These are phyloP conservation scores for Melipona beecheii DNA, from an alignment of 2,888 invertebrate genomes.

Conservation along the genomic window DNA sequence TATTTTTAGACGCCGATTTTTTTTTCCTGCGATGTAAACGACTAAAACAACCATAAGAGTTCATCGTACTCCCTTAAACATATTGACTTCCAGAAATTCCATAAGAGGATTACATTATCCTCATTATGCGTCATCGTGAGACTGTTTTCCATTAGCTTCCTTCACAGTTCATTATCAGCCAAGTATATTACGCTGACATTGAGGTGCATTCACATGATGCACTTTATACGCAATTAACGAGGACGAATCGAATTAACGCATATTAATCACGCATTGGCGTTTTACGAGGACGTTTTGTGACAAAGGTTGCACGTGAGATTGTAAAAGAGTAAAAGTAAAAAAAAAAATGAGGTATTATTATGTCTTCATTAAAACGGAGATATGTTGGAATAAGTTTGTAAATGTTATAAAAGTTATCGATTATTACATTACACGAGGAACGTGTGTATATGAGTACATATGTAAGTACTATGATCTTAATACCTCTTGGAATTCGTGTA, in stretches of 20 bases:
- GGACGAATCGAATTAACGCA: constrained; percentile 28
- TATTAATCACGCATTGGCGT: not conserved
- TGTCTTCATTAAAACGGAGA: not conserved
- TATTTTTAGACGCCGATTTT: constrained; percentile 27
- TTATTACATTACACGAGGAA: not conserved
- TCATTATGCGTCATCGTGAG: constrained; percentile 26
- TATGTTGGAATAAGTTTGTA: not conserved
- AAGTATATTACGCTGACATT: constrained; percentile 47
- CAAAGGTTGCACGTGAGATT: no score
- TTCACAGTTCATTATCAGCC: constrained; percentile 45
- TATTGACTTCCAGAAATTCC: constrained; percentile 27
- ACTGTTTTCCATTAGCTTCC: constrained; percentile 33
- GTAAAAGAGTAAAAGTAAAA: not conserved
- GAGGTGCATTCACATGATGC: constrained; percentile 11
- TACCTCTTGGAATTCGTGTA: constrained; percentile 11
- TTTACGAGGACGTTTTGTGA: not conserved
- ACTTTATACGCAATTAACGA: not conserved
- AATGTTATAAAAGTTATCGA: not conserved
- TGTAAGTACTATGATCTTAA: not conserved
- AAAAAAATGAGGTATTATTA: no score
- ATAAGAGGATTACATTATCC: constrained; percentile 46
- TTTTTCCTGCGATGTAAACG: not conserved
- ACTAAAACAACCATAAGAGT: constrained; percentile 17
- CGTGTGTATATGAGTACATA: not conserved
- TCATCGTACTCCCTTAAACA: constrained; percentile 19